Evolutionary conservation across 2,888 invertebrate species (phyloP), one percentile per base, ranked within the genome.

Genomic region (Drosophila mulleri): DNA sequence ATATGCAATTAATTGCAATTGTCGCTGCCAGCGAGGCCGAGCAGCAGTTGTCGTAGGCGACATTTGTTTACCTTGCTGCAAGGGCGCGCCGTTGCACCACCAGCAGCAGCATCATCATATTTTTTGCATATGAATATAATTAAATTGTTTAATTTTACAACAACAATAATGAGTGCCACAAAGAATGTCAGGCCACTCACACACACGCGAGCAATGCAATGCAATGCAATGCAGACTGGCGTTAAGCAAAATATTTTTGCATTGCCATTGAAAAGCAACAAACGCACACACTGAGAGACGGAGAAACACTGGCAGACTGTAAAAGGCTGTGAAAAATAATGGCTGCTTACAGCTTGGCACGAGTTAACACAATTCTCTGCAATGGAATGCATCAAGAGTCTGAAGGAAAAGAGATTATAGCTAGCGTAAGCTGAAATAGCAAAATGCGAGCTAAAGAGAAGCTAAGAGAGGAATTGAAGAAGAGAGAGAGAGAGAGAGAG

Each of bases 1-100:
- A 83, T 83, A 83, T 81, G 82, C 83, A 82, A 82, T 83, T 82
- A 82, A 82, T 82, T 83, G 82, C 81, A 83, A 81, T 82, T 83
- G 82, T 83, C 82, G 70, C 81, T 60, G 54, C 26, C 53, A 41
- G 23, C 37, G 23, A 39, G 16, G 37, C 39, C 20, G 41, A 20
- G 41, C 41, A 52, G 42, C 61, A 62, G 68, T 75, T 69, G 75
- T 75, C 68, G 62, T 52, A 57, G 63, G 65, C 78, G 64, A 70
- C 66, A 62, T 67, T 72, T 80, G 73, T 80, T 81, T 81, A 75
- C 75, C 78, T 80, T 78, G 63, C 59, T 45, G 66, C 65, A 63
- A 18, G 29, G 12, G 32, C 50, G 12, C 26, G 7, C 7, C 26
- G 12, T 20, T 7, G 35, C 50, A 7, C 11, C 50, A 50, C 4